Percentiles rank a stretch among this genome's conserved stretches.
phyloP scores from a whole-genome alignment of 2,888 invertebrate species.

The Volucella inflata region DNA sequence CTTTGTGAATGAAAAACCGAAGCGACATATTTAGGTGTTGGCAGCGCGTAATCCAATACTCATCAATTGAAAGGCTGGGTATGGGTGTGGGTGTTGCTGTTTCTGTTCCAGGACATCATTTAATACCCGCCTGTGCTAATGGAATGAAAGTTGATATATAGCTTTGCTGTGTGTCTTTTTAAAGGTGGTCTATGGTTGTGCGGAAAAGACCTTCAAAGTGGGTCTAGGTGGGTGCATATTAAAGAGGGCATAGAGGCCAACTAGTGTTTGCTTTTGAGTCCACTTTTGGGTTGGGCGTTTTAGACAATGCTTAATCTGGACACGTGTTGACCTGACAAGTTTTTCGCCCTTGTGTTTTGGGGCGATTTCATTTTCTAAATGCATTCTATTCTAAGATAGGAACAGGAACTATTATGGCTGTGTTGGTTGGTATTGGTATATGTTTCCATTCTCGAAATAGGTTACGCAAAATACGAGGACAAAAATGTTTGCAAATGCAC shows the following conservation, averaged over 20 bases:
- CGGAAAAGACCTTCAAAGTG: constrained; percentile 22
- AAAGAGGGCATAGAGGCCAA: background rate
- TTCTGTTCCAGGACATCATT: constrained; percentile 23
- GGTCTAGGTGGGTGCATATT: constrained; percentile 1
- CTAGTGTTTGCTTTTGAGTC: constrained; percentile 9
- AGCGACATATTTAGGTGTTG: constrained; percentile 43
- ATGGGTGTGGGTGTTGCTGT: background rate
- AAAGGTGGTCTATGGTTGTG: background rate
- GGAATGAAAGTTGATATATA: constrained; percentile 33
- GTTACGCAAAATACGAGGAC: background rate
- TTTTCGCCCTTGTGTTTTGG: background rate
- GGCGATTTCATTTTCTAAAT: background rate
- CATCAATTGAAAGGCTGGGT: constrained; percentile 18
- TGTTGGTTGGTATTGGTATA: no score
- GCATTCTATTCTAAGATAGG: constrained; percentile 8
- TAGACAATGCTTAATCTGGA: constrained; percentile 23
- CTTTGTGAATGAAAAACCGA: constrained; percentile 15
- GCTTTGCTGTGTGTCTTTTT: background rate
- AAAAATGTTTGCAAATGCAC: no score
- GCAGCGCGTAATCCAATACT: constrained; percentile 41
- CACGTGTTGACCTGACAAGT: constrained; percentile 22
- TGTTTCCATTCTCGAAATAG: background rate
- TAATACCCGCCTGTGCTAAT: constrained; percentile 36
- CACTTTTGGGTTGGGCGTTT: constrained; percentile 3
- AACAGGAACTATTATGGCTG: background rate